phyloP scores from a whole-genome alignment of 1,140 invertebrate species.

The Metopolophium dirhodum region DNA sequence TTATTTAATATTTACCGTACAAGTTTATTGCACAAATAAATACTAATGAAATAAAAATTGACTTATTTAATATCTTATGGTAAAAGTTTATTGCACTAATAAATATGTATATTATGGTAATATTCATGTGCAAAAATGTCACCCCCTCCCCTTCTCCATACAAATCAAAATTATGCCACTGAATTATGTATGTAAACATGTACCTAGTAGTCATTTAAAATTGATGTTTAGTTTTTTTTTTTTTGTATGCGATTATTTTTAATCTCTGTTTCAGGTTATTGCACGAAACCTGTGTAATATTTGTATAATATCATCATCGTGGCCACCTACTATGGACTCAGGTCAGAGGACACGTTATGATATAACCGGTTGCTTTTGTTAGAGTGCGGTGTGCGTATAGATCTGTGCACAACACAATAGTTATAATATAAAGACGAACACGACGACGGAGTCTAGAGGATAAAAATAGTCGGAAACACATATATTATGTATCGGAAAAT shows the following conservation, averaged over 20 bases:
- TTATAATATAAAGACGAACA: constrained; percentile 3
- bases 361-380: neutral
- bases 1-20: too few relatives aligned
- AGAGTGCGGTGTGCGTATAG: neutral
- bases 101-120: neutral
- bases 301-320: neutral
- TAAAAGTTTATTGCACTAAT: too few relatives aligned
- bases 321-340: neutral
- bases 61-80: too few relatives aligned
- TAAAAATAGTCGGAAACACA: neutral
- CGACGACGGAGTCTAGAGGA: neutral
- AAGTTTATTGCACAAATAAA: too few relatives aligned
- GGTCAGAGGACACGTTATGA: neutral
- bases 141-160: too few relatives aligned
- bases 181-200: neutral
- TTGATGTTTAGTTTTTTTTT: neutral
- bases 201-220: neutral
- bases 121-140: neutral
- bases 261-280: neutral
- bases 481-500: neutral
- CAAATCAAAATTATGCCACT: neutral
- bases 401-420: neutral
- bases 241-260: neutral
- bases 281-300: neutral
- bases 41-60: too few relatives aligned